phyloP scores from a whole-genome alignment of 2,888 invertebrate genomes.

The Caenorhabditis sp. region DNA sequence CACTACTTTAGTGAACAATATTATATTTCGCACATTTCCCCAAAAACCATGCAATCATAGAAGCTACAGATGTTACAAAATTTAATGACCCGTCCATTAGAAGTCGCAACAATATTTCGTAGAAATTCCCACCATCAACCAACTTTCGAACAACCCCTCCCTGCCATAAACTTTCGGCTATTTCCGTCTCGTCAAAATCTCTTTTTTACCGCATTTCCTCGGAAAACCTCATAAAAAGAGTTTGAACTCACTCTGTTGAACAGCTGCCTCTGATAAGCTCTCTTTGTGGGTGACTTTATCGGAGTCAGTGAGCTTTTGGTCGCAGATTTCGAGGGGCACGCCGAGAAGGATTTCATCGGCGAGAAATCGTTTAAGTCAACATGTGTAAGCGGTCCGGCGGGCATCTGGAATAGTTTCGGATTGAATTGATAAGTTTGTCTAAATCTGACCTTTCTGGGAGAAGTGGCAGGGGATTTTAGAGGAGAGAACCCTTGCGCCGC shows the following conservation, averaged over 20 bases:
- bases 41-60: too few relatives aligned
- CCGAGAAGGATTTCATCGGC: slow-evolving; percentile 29
- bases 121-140: too few relatives aligned
- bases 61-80: too few relatives aligned
- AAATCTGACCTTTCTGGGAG: slow-evolving; percentile 19
- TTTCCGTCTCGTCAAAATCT: too few relatives aligned
- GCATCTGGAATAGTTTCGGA: slow-evolving; percentile 34
- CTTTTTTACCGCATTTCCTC: too few relatives aligned
- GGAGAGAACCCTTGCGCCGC: not conserved
- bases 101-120: too few relatives aligned
- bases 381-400: not conserved
- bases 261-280: slow-evolving; percentile 33
- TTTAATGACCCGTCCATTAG: too few relatives aligned
- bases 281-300: slow-evolving; percentile 59
- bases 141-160: too few relatives aligned
- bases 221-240: too few relatives aligned
- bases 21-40: too few relatives aligned
- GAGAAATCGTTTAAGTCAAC: slow-evolving; percentile 46
- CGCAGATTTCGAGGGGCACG: slow-evolving; percentile 14
- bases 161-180: too few relatives aligned
- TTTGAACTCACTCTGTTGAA: slow-evolving; percentile 25
- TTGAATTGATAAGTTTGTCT: not conserved
- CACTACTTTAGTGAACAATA: too few relatives aligned
- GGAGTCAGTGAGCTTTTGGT: slow-evolving; percentile 35
- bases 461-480: slow-evolving; percentile 1